Conservation (phyloP, 2,888 invertebrate species). For the Geophilus truncorum region DNA sequence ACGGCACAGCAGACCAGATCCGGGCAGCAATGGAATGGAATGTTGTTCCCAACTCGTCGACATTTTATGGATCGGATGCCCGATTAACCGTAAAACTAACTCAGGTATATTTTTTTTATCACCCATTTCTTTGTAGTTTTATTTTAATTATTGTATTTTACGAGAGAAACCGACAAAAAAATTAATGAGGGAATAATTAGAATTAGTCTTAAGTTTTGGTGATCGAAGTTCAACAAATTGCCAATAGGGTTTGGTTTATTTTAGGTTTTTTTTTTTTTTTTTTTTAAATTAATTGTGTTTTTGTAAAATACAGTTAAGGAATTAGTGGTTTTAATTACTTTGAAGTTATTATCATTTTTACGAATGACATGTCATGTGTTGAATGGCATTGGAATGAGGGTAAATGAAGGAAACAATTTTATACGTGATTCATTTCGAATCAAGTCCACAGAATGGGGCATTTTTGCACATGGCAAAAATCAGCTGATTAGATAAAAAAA, state of each 20-base stretch:
- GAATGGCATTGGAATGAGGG: background rate
- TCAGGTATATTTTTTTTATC: background rate
- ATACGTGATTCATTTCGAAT: background rate
- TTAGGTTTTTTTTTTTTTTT: too few species aligned
- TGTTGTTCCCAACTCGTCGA: background rate
- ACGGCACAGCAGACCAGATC: background rate
- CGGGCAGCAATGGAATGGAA: background rate
- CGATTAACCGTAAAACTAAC: too few species aligned
- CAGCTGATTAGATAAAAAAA: background rate
- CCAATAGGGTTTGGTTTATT: too few species aligned
- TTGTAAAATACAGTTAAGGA: too few species aligned
- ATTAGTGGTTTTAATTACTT: too few species aligned
- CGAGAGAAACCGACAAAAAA: too few species aligned
- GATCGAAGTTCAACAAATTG: too few species aligned
- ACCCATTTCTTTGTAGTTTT: background rate
- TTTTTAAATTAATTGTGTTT: too few species aligned
- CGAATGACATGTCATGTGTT: background rate
- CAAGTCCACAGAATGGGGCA: background rate
- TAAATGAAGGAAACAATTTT: background rate
- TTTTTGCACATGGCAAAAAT: background rate
- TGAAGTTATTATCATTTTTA: background rate
- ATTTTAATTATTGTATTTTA: background rate
- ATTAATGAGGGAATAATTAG: too few species aligned
- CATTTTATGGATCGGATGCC: background rate
- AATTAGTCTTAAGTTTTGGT: too few species aligned